A percentile compares a stretch with the other conserved stretches of the same genome.
Conservation (phyloP, 2,113 vertebrate genomes). For the Paradisaea rubra region DNA sequence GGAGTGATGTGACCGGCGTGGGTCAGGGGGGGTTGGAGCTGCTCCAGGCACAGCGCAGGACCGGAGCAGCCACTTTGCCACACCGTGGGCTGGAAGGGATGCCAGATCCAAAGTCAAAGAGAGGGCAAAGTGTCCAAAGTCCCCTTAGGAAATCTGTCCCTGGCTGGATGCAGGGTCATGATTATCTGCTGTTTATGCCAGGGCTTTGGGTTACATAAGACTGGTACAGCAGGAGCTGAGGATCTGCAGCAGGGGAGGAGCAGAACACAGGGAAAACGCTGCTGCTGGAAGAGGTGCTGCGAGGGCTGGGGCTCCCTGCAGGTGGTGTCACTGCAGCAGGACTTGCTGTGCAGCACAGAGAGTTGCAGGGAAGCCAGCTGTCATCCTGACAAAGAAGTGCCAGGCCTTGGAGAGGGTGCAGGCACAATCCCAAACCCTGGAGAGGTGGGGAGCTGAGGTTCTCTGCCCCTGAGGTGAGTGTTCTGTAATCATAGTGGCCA, state of each 20-base stretch:
- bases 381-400: not conserved
- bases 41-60: not conserved
- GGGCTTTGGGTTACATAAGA: conserved; percentile 35
- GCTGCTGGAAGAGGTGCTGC: not conserved
- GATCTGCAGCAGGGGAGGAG: conserved; percentile 41
- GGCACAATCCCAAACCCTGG: not conserved
- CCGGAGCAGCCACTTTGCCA: not conserved
- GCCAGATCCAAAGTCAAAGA: rapidly evolving
- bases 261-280: not conserved
- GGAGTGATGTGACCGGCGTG: not conserved
- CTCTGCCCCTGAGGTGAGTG: not conserved
- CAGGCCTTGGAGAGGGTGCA: not conserved
- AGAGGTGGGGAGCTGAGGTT: not conserved
- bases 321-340: not conserved
- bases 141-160: not conserved
- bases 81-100: rapidly evolving
- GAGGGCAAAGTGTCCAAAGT: not conserved
- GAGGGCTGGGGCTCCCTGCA: not conserved
- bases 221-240: not conserved
- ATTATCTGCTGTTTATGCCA: conserved; percentile 40
- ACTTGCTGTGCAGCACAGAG: not conserved
- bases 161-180: not conserved
- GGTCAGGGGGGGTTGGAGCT: not conserved
- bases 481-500: not conserved
- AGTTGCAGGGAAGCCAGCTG: not conserved